Conservation (phyloP, 2,113 vertebrate species). For the Podarcis muralis region DNA sequence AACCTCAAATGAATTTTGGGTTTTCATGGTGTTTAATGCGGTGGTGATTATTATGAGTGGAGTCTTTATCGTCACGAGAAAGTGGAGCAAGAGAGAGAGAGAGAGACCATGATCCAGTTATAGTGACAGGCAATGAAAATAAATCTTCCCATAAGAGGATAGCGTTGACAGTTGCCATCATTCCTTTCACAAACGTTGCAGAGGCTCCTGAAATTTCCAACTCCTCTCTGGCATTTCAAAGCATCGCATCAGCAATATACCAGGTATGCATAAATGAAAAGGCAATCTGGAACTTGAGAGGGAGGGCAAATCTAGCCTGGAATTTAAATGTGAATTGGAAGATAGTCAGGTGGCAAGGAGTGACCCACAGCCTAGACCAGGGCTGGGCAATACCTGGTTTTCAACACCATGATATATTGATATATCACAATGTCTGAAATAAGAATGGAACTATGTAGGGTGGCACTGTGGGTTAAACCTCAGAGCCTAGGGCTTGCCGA, state of each 20-base stretch:
- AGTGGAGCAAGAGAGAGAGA: too few relatives aligned
- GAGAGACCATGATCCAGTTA: background rate
- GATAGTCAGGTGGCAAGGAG: too few relatives aligned
- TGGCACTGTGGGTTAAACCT: too few relatives aligned
- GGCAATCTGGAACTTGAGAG: background rate
- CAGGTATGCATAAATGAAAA: background rate
- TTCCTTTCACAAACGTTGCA: background rate
- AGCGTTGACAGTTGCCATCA: background rate
- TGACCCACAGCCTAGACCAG: background rate
- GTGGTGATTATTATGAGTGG: background rate
- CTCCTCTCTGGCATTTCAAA: background rate
- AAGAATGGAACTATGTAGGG: too few relatives aligned
- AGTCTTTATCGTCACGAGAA: background rate
- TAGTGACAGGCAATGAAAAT: conserved; percentile 17
- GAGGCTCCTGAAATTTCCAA: background rate
- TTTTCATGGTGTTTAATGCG: conserved; percentile 6
- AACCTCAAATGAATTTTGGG: background rate
- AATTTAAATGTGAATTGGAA: background rate
- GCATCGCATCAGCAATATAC: background rate
- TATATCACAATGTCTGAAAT: too few relatives aligned
- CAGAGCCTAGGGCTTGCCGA: too few relatives aligned
- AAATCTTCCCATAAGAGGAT: conserved; percentile 2
- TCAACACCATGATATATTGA: too few relatives aligned
- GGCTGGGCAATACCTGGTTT: too few relatives aligned
- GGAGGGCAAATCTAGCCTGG: background rate